These are phyloP conservation scores for Catharus bicknelli DNA, from an alignment of 2,113 vertebrate genomes.

Conservation along the genomic window DNA sequence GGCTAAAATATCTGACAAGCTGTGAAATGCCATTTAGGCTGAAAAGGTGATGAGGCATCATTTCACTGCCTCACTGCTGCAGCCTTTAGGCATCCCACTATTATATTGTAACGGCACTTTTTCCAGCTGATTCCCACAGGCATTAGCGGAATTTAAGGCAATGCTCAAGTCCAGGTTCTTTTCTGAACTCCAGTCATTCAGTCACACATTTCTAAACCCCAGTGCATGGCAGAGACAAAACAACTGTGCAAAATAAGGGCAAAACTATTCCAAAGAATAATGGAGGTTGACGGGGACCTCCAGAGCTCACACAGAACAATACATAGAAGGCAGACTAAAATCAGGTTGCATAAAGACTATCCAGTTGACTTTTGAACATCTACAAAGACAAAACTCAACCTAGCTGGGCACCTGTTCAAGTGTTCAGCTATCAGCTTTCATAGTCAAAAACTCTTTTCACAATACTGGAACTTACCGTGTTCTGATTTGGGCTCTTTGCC, in stretches of 20 bases:
- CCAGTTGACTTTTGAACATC: neutral
- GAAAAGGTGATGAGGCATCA: neutral
- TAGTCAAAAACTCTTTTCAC: neutral
- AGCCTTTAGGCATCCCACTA: neutral
- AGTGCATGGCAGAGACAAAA: neutral
- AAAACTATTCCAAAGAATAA: neutral
- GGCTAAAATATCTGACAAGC: neutral
- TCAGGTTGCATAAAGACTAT: neutral
- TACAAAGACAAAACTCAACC: neutral
- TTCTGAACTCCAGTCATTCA: neutral
- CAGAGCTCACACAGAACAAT: neutral
- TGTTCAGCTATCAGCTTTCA: neutral
- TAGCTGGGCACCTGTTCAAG: neutral
- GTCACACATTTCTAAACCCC: neutral
- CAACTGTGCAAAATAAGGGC: neutral
- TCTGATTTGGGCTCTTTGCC: neutral
- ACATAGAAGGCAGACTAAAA: neutral
- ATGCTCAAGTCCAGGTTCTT: neutral
- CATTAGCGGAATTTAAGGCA: neutral
- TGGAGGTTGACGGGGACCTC: neutral
- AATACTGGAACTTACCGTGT: neutral
- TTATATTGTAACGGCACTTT: neutral
- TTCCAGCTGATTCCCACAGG: neutral
- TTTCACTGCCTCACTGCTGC: neutral
- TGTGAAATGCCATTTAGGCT: constrained; percentile 17